Evolutionary conservation across 2,113 vertebrate genomes (phyloP), one percentile per base, ranked within the genome.

Genomic region (Ceyx melanurus): DNA sequence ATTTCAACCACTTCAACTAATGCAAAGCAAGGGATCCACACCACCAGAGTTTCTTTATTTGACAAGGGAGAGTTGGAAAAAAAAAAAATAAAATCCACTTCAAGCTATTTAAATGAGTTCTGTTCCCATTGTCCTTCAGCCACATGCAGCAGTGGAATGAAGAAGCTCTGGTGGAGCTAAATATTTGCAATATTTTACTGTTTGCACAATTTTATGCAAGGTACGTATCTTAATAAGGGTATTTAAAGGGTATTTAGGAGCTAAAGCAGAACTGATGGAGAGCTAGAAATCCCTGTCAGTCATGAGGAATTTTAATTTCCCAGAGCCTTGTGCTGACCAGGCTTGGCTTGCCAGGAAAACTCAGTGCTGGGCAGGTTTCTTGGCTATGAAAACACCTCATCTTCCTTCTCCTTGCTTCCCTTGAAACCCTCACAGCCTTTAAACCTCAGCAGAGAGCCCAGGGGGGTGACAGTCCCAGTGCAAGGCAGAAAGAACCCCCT

Each of bases 251-350:
- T 89, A 79, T 71, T 72, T 70, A 82, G 45, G 64, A 92, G 33
- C 16, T 74, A 65, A 79, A 87, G 0, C n/a, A 78, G 78, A 92
- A 80, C 20, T 56, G 35, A 81, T 28, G 15, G 48, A 82, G 28
- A 66, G 35, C 31, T 85, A 67, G 57, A 92, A 92, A 92, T 85
- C 29, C 75, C 56, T 8, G 19, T 29, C 51, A 88, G 25, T 42
- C 75, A 80, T 9, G 11, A 80, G 48, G n/a, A 92, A 74, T 89
- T 95, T 92, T 82, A 86, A 87, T 95, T 75, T 93, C 77, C 33
- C 81, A 76, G 42, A 84, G 35, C 46, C 20, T 84, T 88, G 31
- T 53, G 82, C 62, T 87, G 81, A 82, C 62, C 43, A 66, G 43
- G 61, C 8, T 33, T 58, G 67, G 33, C 54, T 77, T 86, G 84